phyloP scores from a whole-genome alignment of 2,888 invertebrate genomes.

The Patella depressa region DNA sequence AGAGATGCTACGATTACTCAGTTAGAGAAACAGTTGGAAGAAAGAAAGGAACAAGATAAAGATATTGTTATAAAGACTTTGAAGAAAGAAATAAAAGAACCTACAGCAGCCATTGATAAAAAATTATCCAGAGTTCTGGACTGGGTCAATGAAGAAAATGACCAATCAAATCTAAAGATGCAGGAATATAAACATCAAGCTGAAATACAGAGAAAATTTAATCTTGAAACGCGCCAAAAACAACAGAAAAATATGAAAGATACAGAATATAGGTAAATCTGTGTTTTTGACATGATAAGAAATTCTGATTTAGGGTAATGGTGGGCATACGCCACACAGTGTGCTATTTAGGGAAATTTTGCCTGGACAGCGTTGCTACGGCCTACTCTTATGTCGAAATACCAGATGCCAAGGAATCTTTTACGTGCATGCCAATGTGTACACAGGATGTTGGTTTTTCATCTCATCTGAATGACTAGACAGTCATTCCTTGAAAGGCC shows the following conservation, averaged over 20 bases:
- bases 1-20: conserved; percentile 47
- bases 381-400: no score
- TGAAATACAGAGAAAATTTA: conserved; percentile 27
- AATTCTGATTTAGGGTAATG: no score
- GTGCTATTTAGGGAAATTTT: no score
- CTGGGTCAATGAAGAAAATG: conserved; percentile 26
- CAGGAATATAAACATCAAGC: conserved; percentile 30
- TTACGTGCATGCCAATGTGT: no score
- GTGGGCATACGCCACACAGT: no score
- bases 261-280: conserved; percentile 31
- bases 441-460: no score
- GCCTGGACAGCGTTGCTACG: no score
- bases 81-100: conserved; percentile 38
- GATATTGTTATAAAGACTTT: conserved; percentile 38
- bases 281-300: not conserved
- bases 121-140: conserved; percentile 39
- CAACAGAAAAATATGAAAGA: conserved; percentile 30
- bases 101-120: conserved; percentile 38
- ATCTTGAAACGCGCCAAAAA: conserved; percentile 25
- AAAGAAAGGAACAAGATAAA: conserved; percentile 27
- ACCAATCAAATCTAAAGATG: conserved; percentile 28
- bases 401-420: no score
- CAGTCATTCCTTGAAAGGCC: no score
- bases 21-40: conserved; percentile 37
- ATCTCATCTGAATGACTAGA: no score